phyloP scores from a whole-genome alignment of 2,113 vertebrate species.

The Scomber colias region DNA sequence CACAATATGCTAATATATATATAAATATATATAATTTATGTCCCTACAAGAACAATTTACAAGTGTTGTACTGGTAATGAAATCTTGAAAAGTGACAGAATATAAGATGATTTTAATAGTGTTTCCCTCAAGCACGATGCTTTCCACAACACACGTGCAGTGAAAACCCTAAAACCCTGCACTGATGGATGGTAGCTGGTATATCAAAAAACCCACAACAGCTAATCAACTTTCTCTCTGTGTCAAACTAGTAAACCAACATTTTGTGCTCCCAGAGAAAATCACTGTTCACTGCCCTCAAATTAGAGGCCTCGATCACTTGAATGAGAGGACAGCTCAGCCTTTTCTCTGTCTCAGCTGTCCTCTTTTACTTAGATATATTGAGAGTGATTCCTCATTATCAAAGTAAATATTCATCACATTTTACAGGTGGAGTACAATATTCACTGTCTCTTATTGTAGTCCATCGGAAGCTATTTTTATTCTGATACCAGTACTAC shows the following conservation, averaged over 20 bases:
- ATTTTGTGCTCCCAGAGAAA: not conserved
- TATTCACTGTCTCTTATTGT: not conserved
- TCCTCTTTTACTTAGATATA: not conserved
- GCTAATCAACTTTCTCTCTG: not conserved
- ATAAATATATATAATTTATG: not conserved
- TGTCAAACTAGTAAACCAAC: not conserved
- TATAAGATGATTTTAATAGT: not conserved
- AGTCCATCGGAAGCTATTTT: conserved; percentile 28
- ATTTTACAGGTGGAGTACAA: conserved; percentile 18
- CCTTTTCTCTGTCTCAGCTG: not conserved
- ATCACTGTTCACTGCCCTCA: conserved; percentile 32
- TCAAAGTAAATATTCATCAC: conserved; percentile 7
- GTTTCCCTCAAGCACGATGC: no score
- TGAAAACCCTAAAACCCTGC: no score
- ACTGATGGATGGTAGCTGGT: no score
- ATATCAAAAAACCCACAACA: no score
- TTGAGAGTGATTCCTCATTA: conserved; percentile 19
- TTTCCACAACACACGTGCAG: no score
- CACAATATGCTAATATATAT: conserved; percentile 21
- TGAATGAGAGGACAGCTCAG: conserved; percentile 30
- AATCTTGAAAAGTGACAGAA: not conserved
- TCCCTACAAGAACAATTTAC: not conserved
- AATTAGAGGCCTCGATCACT: conserved; percentile 37
- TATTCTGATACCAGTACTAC: not conserved
- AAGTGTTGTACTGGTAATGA: not conserved